Evolutionary conservation across 2,113 vertebrate species (phyloP).

Genomic region (Xiphias gladius): DNA sequence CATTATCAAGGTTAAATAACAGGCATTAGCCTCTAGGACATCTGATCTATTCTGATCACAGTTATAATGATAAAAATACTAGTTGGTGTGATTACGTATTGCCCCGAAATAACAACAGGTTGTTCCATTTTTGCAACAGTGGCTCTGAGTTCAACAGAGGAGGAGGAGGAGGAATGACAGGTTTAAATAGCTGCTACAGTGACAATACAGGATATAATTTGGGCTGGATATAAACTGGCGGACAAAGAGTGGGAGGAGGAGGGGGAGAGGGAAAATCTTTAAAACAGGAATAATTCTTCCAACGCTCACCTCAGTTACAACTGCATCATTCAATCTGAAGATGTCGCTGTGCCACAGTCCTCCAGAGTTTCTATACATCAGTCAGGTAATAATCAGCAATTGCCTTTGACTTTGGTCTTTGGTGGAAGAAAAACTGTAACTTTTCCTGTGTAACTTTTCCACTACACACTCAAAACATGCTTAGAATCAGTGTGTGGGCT

Average conservation of each 20-base stretch:
- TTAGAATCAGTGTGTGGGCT: background rate
- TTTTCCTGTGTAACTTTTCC: too few relatives aligned
- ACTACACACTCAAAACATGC: background rate
- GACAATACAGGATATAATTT: constrained; percentile 10
- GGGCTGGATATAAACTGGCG: background rate
- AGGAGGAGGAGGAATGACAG: background rate
- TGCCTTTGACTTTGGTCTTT: too few relatives aligned
- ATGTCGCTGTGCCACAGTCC: too few relatives aligned
- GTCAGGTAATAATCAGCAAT: too few relatives aligned
- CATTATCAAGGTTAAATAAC: constrained; percentile 44
- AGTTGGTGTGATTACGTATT: constrained; percentile 16
- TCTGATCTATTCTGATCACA: constrained; percentile 33
- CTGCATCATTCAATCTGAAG: too few relatives aligned
- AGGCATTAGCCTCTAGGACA: constrained; percentile 28
- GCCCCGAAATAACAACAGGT: constrained; percentile 8
- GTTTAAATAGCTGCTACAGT: constrained; percentile 16
- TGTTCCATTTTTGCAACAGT: background rate
- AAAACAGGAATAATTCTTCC: background rate
- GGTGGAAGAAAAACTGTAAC: too few relatives aligned
- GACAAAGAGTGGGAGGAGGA: background rate
- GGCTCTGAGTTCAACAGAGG: background rate
- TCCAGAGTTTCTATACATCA: too few relatives aligned
- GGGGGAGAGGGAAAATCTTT: background rate
- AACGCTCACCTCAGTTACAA: too few relatives aligned
- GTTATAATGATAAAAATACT: constrained; percentile 38